Evolutionary conservation across 64 coral and sea anemone species (phyloP), one percentile per base, ranked within the genome.

Genomic region (Stichodactyla helianthus): DNA sequence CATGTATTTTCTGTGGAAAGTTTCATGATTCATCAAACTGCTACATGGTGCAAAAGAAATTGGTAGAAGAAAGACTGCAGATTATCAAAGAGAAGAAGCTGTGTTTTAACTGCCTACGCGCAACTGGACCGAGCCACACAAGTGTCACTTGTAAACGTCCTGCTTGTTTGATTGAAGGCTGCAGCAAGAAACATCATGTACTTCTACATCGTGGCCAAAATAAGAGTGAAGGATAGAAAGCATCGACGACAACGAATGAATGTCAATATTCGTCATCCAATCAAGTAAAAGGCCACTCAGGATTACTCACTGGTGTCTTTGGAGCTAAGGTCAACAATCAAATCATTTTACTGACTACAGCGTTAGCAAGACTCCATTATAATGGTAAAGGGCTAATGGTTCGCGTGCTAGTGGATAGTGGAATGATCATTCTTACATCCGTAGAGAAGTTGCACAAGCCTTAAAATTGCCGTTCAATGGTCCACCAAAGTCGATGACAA

Each of bases 11-110:
- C 51, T 86, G 85, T 86, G 85, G 50, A 70, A 86, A 71, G 50
- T 23, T 13, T 8, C 85, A 86, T 86, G 85, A 86, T 51, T 23
- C 68, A 70, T 67, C 85, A 20, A 70, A 61, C 20, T 86, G 85
- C 50, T 70, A 63, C 52, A 70, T 23, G 68, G 50, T 86, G 14
- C 61, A 50, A 20, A 86, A 53, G 63, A 86, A 86, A 44, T 71
- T 64, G 20, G 85, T 86, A 19, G 63, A 86, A 70, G 85, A 86
- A 53, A 86, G 85, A 70, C 8, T 71, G 31, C 11, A 86, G 59
- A 84, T 86, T 20, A 18, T 86, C 10, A 86, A 67, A 70, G 84
- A 86, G 10, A 86, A 70, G 50, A 61, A 28, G 60, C 60, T 86
- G 26, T 86, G 84, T 50, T 86, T 86, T 15, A 71, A 86, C 50